These are phyloP conservation scores for Eristalinus aeneus DNA, from an alignment of 2,888 invertebrate genomes.

Conservation along the genomic window DNA sequence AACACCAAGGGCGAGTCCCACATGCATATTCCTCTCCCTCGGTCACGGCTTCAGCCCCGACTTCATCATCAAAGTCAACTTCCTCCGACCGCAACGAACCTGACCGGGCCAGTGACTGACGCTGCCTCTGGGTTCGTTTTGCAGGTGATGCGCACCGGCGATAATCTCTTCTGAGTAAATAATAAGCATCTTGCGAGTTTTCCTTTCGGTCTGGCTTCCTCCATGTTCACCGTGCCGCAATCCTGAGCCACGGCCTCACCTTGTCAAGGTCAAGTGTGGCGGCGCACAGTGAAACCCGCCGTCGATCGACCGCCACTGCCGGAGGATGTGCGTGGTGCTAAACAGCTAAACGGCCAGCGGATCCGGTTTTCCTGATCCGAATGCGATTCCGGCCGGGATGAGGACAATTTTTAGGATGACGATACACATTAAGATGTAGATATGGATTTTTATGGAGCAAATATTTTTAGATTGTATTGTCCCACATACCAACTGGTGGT, in stretches of 20 bases:
- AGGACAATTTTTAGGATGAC: slow-evolving; percentile 56
- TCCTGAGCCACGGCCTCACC: slow-evolving; percentile 50
- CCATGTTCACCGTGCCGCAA: slow-evolving; percentile 7
- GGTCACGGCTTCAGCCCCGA: not conserved
- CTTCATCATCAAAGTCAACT: slow-evolving; percentile 4
- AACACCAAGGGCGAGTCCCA: slow-evolving; percentile 61
- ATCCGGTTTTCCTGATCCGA: slow-evolving; percentile 40
- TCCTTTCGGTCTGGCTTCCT: slow-evolving; percentile 43
- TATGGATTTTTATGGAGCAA: slow-evolving; percentile 68
- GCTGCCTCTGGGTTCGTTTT: slow-evolving; percentile 51
- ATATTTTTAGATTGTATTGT: slow-evolving; percentile 62
- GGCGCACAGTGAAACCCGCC: slow-evolving; percentile 3
- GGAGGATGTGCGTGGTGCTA: slow-evolving; percentile 54
- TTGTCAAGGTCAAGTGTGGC: slow-evolving; percentile 59
- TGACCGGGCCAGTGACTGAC: slow-evolving; percentile 50
- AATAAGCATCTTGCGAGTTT: slow-evolving; percentile 60
- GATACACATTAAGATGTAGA: slow-evolving; percentile 68
- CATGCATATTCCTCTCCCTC: slow-evolving; percentile 29
- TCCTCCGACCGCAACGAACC: slow-evolving; percentile 13
- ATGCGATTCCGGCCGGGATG: slow-evolving; percentile 50
- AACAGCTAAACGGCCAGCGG: slow-evolving; percentile 44
- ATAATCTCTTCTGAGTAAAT: slow-evolving; percentile 68
- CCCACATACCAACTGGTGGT: slow-evolving; percentile 33
- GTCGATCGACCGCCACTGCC: slow-evolving; percentile 5
- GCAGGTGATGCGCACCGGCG: slow-evolving; percentile 66